A percentile compares a stretch with the other conserved stretches of the same genome.
phyloP scores from a whole-genome alignment of 2,113 vertebrate genomes.

The Hypomesus transpacificus region DNA sequence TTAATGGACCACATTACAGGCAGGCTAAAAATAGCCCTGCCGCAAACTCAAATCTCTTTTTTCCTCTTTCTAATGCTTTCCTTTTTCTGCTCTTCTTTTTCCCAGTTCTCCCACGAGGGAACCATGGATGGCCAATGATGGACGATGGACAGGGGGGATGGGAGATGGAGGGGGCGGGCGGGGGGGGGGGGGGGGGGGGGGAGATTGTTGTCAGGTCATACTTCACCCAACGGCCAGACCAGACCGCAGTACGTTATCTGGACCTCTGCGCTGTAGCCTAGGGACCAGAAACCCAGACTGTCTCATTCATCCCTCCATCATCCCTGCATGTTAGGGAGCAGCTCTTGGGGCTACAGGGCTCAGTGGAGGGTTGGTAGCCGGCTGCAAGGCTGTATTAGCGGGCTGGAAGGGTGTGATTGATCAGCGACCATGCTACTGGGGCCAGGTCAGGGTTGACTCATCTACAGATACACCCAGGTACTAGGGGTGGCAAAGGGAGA shows the following conservation, averaged over 20 bases:
- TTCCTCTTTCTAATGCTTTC: conserved; percentile 27
- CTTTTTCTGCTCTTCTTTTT: conserved; percentile 42
- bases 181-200: conserved; percentile 36
- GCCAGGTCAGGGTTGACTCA: no score
- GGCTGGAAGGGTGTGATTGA: no score
- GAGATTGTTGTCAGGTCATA: conserved; percentile 73
- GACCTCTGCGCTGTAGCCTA: conserved; percentile 38
- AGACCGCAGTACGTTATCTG: conserved; percentile 43
- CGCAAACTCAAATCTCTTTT: conserved; percentile 43
- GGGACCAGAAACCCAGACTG: conserved; percentile 27
- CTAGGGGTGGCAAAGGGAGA: not conserved
- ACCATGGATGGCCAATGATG: conserved; percentile 24
- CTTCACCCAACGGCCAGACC: conserved; percentile 57
- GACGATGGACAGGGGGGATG: not conserved
- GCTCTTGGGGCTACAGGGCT: not conserved
- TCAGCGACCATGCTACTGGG: no score
- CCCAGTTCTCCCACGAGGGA: conserved; percentile 51
- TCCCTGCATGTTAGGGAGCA: conserved; percentile 14
- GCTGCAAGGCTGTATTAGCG: no score
- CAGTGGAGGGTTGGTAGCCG: no score
- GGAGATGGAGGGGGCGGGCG: conserved; percentile 21
- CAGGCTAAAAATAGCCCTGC: conserved; percentile 66
- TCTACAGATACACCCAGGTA: no score
- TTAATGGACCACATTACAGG: conserved; percentile 67
- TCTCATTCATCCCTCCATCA: not conserved